Percentiles rank a stretch among this genome's conserved stretches.
phyloP scores from a whole-genome alignment of 2,113 vertebrate genomes.

The Solenodon paradoxus region DNA sequence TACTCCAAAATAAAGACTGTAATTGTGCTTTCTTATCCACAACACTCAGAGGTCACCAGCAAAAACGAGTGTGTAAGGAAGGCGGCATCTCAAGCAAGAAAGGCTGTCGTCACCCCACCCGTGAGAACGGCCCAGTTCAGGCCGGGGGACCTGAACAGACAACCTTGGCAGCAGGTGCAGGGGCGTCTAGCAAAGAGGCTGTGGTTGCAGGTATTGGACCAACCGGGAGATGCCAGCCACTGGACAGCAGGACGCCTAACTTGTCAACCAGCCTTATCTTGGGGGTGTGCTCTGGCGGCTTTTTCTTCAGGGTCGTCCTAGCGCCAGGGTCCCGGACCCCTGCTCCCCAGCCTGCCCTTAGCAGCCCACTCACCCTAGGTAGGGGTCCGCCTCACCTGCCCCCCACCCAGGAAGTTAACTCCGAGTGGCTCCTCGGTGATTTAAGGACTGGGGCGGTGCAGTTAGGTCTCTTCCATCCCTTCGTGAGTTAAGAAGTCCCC shows the following conservation, averaged over 20 bases:
- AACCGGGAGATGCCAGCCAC: not conserved
- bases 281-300: conserved; percentile 87
- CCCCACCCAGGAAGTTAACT: not conserved
- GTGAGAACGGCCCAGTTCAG: not conserved
- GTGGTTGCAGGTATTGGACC: not conserved
- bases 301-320: conserved; percentile 90
- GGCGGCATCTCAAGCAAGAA: not conserved
- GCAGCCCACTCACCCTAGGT: not conserved
- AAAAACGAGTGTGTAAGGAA: not conserved
- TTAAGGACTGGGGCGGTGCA: conserved; percentile 1
- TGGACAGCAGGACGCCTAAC: not conserved
- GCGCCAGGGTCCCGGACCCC: conserved; percentile 84
- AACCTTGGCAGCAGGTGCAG: conserved; percentile 46
- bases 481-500: conserved; percentile 1
- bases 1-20: not conserved
- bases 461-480: not conserved
- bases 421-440: not conserved
- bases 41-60: not conserved
- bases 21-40: not conserved
- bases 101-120: not conserved
- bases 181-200: not conserved
- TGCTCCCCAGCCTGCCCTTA: conserved; percentile 16
- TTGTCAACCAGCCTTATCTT: conserved; percentile 84
- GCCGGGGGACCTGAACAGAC: not conserved
- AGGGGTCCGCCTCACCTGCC: not conserved